Evolutionary conservation across 23 tunicate genomes (phyloP), one percentile per base, ranked within the genome.

Genomic region (Ciona savignyi): DNA sequence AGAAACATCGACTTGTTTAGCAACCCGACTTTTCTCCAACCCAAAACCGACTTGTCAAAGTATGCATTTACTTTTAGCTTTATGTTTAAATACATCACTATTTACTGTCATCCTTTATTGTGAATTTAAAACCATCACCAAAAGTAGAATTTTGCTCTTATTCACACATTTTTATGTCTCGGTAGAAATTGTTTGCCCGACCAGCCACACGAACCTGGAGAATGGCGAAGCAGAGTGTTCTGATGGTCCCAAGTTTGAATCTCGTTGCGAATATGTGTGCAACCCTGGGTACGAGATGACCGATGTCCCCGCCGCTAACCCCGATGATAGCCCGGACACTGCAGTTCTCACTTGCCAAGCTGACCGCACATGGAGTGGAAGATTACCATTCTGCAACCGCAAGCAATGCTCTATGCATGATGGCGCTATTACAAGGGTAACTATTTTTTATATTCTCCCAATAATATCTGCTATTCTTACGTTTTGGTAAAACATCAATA

Each of bases 261-360:
- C 89, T 25, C 71, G 66, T 29, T 84, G 89, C 73, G 77, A 63
- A 20, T 77, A 76, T 23, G 82, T 77, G 27, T 84, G 89, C 72
- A 29, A 84, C 48, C 77, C 89, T 3, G 89, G 89, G 22, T 84
- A 84, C 34, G 89, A 84, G 34, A 84, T 84, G 89, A 75, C 74
- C 1, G 42, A 48, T 33, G 25, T 72, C 23, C 69, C 73, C 20
- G 67, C 34, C 1, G 66, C 71, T 2, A 30, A 42, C 32, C n/a
- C 74, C 19, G 70, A 35, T 24, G 67, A 80, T 30, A 71, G 68
- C 29, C 63, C 28, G 33, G 81, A 86, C 49, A 69, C 61, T 22
- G 72, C 75, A 9, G 65, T 70, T 1, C 51, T 79, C 25, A 79
- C 75, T 27, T 86, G 93, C 62, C 61, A 20, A 30, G 80, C 85